Percentiles rank a stretch among this genome's conserved stretches.
phyloP scores from a whole-genome alignment of 2,888 invertebrate genomes.

The Tuberolachnus salignus region DNA sequence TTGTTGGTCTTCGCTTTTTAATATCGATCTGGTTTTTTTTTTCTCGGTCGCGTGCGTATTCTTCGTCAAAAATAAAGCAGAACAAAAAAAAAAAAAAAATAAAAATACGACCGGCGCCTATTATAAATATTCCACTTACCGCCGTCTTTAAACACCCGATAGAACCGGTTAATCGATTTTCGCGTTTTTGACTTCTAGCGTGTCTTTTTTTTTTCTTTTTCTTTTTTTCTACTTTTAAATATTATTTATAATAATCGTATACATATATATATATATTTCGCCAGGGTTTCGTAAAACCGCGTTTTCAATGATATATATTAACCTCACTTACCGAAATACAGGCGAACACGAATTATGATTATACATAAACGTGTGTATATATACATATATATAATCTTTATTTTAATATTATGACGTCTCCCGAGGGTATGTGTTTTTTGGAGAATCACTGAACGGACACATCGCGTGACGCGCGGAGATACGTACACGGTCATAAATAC shows the following conservation, averaged over 20 bases:
- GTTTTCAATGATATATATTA: neutral
- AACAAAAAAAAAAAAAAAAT: conserved; percentile 4
- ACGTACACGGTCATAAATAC: neutral
- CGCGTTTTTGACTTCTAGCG: neutral
- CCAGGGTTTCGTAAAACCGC: neutral
- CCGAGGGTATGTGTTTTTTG: neutral
- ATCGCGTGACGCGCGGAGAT: conserved; percentile 32
- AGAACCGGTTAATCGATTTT: conserved; percentile 45
- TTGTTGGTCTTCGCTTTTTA: neutral
- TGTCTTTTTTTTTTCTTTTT: no score
- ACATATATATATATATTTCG: no score
- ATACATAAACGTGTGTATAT: neutral
- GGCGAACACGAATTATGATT: neutral
- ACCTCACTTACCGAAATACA: no score
- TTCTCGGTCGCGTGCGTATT: conserved; percentile 35
- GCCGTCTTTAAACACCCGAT: neutral
- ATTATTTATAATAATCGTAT: conserved; percentile 9
- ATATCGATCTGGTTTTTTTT: conserved; percentile 32
- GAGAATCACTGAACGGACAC: conserved; percentile 12
- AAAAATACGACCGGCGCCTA: neutral
- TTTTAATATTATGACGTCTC: neutral
- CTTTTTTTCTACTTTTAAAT: no score
- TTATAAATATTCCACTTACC: conserved; percentile 16
- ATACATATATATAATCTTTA: no score
- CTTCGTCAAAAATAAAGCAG: neutral